Evolutionary conservation across 2,113 vertebrate species (phyloP).

Genomic region (Heterotis niloticus): DNA sequence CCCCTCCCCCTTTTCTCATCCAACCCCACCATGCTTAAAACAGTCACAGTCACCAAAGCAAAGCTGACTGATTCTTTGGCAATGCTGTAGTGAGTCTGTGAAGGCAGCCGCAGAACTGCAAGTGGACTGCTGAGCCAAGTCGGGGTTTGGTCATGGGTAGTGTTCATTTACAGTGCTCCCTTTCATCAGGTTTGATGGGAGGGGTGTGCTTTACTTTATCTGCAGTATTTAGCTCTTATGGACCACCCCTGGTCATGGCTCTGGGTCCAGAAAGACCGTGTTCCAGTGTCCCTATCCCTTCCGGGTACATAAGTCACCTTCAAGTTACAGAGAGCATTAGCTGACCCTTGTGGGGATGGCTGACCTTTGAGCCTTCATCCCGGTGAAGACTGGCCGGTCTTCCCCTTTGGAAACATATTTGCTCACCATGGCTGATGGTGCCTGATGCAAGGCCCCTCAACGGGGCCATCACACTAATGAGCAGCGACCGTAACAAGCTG

Average conservation of each 20-base stretch:
- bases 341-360: neutral
- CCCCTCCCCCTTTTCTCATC: neutral
- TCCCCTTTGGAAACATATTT: neutral
- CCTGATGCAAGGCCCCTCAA: slow-evolving; percentile 16
- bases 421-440: slow-evolving; percentile 11
- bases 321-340: too few relatives aligned
- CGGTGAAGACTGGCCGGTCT: neutral
- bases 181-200: slow-evolving; percentile 64
- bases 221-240: neutral
- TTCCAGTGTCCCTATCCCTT: neutral
- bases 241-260: neutral
- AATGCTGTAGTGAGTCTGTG: slow-evolving; percentile 41
- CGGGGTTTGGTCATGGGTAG: slow-evolving; percentile 3
- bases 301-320: neutral
- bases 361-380: neutral
- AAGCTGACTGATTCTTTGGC: slow-evolving; percentile 44
- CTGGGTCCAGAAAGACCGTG: neutral
- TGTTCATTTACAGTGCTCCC: slow-evolving; percentile 56
- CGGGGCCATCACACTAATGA: slow-evolving; percentile 53
- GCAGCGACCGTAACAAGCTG: slow-evolving; percentile 61
- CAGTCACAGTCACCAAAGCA: neutral
- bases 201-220: neutral
- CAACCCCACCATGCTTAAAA: neutral
- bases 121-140: neutral
- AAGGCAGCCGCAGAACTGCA: slow-evolving; percentile 39